Percentiles rank a stretch among this genome's conserved stretches.
Evolutionary conservation across 2,888 invertebrate genomes (phyloP).

Genomic region (Drosophila greeni): DNA sequence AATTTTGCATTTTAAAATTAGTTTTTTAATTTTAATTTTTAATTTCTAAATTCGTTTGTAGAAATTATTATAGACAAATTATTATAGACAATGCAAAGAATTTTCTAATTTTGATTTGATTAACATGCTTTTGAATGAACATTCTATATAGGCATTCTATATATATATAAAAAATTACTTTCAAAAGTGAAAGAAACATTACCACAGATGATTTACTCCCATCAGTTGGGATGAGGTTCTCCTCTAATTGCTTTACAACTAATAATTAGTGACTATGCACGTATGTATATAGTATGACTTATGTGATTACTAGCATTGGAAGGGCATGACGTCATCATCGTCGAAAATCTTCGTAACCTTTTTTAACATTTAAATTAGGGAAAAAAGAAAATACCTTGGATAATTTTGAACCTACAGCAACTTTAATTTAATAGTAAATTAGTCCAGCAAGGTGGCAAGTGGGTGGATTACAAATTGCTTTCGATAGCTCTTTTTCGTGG

Average conservation of each 20-base stretch:
- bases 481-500: not conserved
- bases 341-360: constrained; percentile 3
- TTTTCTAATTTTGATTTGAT: too few species aligned
- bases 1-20: not conserved
- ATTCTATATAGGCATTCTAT: not conserved
- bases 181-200: constrained; percentile 3
- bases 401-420: constrained; percentile 25
- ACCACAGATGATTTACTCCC: constrained; percentile 12
- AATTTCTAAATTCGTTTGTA: not conserved
- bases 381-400: constrained; percentile 8
- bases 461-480: not conserved
- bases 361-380: not conserved
- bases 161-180: too few species aligned
- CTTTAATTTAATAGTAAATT: constrained; percentile 33
- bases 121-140: too few species aligned
- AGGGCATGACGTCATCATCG: constrained; percentile 20
- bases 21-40: not conserved
- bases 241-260: constrained; percentile 27
- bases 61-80: too few species aligned
- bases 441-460: constrained; percentile 13
- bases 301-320: not conserved
- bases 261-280: constrained; percentile 7
- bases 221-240: not conserved
- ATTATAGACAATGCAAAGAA: too few species aligned
- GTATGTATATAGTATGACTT: not conserved